A percentile compares a stretch with the other conserved stretches of the same genome.
Conservation (phyloP, 2,797 vertebrate genomes). For the Semotilus atromaculatus region DNA sequence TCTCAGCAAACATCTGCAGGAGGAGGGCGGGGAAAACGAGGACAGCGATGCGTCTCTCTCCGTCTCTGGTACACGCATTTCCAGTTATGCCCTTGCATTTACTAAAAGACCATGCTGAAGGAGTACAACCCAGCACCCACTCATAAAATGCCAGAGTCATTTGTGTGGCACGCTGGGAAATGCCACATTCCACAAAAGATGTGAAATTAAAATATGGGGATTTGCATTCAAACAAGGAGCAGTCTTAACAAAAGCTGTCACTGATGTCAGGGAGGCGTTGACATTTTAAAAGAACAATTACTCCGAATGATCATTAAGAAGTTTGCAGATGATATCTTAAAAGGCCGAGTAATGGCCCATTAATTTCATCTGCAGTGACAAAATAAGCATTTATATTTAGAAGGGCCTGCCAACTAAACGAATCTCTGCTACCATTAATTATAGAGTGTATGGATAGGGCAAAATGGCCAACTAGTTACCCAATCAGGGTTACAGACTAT, state of each 20-base stretch:
- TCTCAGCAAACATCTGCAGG: conserved; percentile 69
- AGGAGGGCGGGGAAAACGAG: conserved; percentile 60
- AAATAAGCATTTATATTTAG: conserved; percentile 15
- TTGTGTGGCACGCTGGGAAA: conserved; percentile 22
- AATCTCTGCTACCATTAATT: not conserved
- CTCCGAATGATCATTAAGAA: conserved; percentile 31
- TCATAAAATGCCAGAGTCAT: conserved; percentile 49
- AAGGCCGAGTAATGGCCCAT: conserved; percentile 21
- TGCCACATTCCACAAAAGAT: conserved; percentile 34
- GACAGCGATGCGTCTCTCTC: conserved; percentile 37
- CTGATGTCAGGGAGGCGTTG: conserved; percentile 21
- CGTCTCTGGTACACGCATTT: not conserved
- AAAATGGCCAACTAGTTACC: not conserved
- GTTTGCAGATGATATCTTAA: conserved; percentile 29
- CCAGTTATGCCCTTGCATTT: conserved; percentile 36
- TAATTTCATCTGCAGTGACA: conserved; percentile 24
- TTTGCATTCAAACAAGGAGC: conserved; percentile 18
- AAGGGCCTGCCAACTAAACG: conserved; percentile 15
- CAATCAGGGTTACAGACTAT: not conserved
- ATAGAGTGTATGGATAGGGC: not conserved
- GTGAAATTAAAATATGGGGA: conserved; percentile 34
- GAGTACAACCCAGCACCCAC: conserved; percentile 48
- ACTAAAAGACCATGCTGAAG: conserved; percentile 34
- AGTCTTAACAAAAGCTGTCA: conserved; percentile 21
- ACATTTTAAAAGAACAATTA: conserved; percentile 47